Base-by-base conservation (phyloP, 2,113 vertebrate species). In the Rhinoderma darwinii region DNA sequence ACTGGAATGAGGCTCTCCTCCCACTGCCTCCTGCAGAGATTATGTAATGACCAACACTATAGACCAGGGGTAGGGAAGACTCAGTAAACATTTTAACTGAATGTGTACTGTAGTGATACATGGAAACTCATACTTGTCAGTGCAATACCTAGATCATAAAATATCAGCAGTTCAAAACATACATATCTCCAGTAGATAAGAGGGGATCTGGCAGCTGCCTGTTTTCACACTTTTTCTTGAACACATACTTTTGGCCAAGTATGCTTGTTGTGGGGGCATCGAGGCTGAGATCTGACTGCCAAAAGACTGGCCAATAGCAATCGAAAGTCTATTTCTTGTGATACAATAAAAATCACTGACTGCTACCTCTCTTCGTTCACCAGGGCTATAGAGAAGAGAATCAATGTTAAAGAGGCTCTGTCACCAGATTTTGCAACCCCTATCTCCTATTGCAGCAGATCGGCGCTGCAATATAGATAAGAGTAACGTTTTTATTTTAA, bases 1-100 rank as follows among this genome's bases (percentile, higher is more conserved):
- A 9, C 61, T 81, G 76, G 56, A 86, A 86, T n/a, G 14, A 79
- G 59, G 68, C 37, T 61, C 27, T n/a, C 4, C 37, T 84, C 83
- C 54, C 72, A 84, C 83, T 41, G 51, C 50, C 73, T 76, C 51
- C 74, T 75, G 30, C 39, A 3, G 54, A 76, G 54, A 77, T 35
- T 56, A 66, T 50, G 25, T 8, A 77, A 20, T 77, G 84, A 78
- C 73, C 51, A 32, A 59, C 44, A 56, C 44, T 43, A 12, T 9
- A 35, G 47, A 47, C 47, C 68, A 84, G 56, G 37, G 56, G 25
- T 44, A 59, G 39, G 59, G 37, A 82, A 66, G 39, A n/a, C 68
- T 17, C 25, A 54, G 2, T 5, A 2, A 9, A 5, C 47, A 35
- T 32, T 77, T 78, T 35, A 81, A 81, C 35, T 81, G 1, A 27